Percentiles rank a stretch among this genome's conserved stretches.
These are phyloP conservation scores for Odontothrips loti DNA, from an alignment of 2,888 invertebrate species.

Conservation along the genomic window DNA sequence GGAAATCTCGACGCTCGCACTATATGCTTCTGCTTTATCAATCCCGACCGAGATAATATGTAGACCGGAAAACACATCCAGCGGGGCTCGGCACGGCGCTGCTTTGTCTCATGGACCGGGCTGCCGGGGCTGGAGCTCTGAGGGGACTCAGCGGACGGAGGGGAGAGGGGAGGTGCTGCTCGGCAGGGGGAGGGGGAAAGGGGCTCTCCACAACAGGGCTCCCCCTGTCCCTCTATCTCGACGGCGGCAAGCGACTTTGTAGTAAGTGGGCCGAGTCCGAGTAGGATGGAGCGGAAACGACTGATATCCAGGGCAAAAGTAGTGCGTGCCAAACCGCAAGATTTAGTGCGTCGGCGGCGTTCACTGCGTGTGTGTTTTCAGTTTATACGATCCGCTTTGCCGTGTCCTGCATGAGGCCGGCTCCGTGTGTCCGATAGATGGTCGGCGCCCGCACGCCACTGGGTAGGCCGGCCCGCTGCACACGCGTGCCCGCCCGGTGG, in stretches of 20 bases:
- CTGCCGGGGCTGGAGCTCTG: background rate
- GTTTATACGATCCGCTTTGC: too few species aligned
- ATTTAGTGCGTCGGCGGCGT: too few species aligned
- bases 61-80: slow-evolving; percentile 6
- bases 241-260: too few species aligned
- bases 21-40: background rate
- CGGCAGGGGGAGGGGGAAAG: background rate
- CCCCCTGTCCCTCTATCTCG: too few species aligned
- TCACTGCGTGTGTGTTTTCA: too few species aligned
- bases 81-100: background rate
- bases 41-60: background rate
- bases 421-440: too few species aligned
- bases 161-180: background rate
- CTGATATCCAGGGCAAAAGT: too few species aligned
- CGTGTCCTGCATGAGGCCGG: too few species aligned
- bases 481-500: background rate
- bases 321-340: too few species aligned
- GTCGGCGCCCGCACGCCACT: background rate
- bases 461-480: background rate
- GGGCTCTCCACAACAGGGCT: too few species aligned
- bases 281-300: too few species aligned
- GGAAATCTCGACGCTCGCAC: background rate
- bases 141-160: background rate
- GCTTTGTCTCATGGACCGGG: background rate
- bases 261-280: too few species aligned